A percentile compares a stretch with the other conserved stretches of the same genome.
Evolutionary conservation across 2,113 vertebrate genomes (phyloP).

Genomic region (Brachyistius frenatus): DNA sequence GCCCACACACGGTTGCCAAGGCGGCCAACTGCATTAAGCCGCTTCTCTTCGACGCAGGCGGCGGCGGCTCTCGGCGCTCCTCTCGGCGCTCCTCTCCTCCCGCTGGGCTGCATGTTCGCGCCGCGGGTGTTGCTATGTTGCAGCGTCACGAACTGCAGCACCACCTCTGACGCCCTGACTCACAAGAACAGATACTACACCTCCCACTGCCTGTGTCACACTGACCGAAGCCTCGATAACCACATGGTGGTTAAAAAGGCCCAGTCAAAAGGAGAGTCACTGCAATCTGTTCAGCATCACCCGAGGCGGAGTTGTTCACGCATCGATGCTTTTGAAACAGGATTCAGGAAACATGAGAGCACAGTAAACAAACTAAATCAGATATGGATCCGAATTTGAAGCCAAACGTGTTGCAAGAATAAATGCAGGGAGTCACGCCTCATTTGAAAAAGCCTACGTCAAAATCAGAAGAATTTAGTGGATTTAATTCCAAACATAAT

Average conservation of each 20-base stretch:
- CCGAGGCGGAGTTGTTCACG: background rate
- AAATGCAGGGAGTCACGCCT: background rate
- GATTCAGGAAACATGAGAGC: background rate
- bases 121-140: background rate
- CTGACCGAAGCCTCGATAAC: constrained; percentile 17
- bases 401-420: background rate
- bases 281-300: constrained; percentile 31
- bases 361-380: fast-evolving
- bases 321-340: background rate
- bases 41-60: constrained; percentile 45
- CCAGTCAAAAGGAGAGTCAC: background rate
- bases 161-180: constrained; percentile 28
- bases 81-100: constrained; percentile 48
- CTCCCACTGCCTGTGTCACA: constrained; percentile 47
- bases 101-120: constrained; percentile 19
- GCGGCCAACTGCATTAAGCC: constrained; percentile 63
- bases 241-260: constrained; percentile 14
- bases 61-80: constrained; percentile 1
- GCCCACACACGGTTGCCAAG: constrained; percentile 75
- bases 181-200: constrained; percentile 56
- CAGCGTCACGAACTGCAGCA: background rate
- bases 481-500: too few species aligned
- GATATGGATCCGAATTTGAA: background rate
- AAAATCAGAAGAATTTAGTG: too few species aligned
- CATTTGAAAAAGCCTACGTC: background rate